Conservation (phyloP, 2,888 invertebrate genomes). For the Orchestes rusci region DNA sequence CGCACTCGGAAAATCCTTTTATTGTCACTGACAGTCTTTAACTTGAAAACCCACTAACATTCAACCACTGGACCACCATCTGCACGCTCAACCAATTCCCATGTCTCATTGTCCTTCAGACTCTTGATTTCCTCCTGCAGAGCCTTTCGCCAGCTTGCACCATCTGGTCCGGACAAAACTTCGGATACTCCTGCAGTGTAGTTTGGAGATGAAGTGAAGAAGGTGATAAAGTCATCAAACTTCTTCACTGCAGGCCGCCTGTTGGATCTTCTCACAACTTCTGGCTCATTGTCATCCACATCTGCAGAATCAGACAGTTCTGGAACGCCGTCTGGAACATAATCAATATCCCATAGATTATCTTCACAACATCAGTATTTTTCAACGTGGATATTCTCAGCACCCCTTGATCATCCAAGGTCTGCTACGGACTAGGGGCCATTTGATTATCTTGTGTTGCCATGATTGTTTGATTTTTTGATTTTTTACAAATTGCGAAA, state of each 20-base stretch:
- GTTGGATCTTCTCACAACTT: conserved; percentile 20
- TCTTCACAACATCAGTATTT: too few relatives aligned
- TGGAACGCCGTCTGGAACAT: too few relatives aligned
- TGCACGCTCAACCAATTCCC: conserved; percentile 28
- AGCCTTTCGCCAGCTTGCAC: conserved; percentile 26
- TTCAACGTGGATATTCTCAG: too few relatives aligned
- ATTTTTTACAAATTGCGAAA: too few relatives aligned
- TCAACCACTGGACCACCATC: conserved; percentile 23
- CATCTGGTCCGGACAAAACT: conserved; percentile 29
- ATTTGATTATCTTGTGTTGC: too few relatives aligned
- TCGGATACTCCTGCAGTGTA: conserved; percentile 22
- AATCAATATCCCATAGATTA: too few relatives aligned
- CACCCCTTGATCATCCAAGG: too few relatives aligned
- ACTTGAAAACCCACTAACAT: conserved; percentile 32
- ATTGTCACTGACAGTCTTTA: conserved; percentile 22
- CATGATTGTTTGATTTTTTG: too few relatives aligned
- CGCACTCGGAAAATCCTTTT: conserved; percentile 26
- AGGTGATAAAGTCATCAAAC: conserved; percentile 21
- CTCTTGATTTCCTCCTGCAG: conserved; percentile 31
- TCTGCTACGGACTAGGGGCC: too few relatives aligned
- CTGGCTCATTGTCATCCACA: background rate
- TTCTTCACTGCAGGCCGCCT: conserved; percentile 13
- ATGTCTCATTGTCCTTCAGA: conserved; percentile 31
- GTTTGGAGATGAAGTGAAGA: too few relatives aligned
- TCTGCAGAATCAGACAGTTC: too few relatives aligned